Evolutionary conservation across 2,888 invertebrate genomes (phyloP).

Genomic region (Colletes collaris): DNA sequence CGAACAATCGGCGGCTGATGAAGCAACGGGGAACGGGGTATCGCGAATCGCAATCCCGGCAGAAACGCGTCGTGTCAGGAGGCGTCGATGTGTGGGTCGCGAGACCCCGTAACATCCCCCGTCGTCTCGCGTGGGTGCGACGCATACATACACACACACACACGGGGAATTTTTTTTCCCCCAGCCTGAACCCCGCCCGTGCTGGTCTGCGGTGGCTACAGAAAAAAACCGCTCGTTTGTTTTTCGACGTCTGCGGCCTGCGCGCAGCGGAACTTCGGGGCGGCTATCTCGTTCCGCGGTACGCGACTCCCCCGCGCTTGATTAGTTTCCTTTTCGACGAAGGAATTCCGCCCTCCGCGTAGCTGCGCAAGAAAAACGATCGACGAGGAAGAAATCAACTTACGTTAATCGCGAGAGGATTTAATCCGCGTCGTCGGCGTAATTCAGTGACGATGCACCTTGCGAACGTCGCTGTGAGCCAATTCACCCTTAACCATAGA

Average conservation of each 20-base stretch:
- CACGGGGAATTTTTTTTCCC: conserved; percentile 44
- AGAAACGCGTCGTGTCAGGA: conserved; percentile 56
- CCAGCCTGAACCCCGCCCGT: conserved; percentile 15
- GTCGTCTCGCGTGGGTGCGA: conserved; percentile 2
- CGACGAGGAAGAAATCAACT: conserved; percentile 14
- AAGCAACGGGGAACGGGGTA: conserved; percentile 66
- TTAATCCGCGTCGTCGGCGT: background rate
- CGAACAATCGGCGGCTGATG: conserved; percentile 77
- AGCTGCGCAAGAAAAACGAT: too few relatives aligned
- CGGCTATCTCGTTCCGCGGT: conserved; percentile 45
- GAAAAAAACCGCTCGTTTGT: conserved; percentile 66
- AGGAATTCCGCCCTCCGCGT: conserved; percentile 36
- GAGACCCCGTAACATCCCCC: conserved; percentile 22
- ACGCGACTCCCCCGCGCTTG: conserved; percentile 59
- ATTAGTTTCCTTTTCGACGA: conserved; percentile 65
- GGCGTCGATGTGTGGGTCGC: conserved; percentile 16
- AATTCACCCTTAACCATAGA: too few relatives aligned
- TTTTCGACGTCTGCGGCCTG: conserved; percentile 59
- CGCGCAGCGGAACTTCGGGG: conserved; percentile 49
- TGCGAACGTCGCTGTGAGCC: too few relatives aligned
- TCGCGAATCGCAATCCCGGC: conserved; percentile 69
- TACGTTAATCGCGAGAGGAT: conserved; percentile 42
- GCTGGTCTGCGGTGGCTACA: conserved; percentile 28
- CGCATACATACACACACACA: conserved; percentile 34
- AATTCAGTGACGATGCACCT: too few relatives aligned